Evolutionary conservation across 2,113 vertebrate genomes (phyloP), one percentile per base, ranked within the genome.

Genomic region (Amphilophus citrinellus): DNA sequence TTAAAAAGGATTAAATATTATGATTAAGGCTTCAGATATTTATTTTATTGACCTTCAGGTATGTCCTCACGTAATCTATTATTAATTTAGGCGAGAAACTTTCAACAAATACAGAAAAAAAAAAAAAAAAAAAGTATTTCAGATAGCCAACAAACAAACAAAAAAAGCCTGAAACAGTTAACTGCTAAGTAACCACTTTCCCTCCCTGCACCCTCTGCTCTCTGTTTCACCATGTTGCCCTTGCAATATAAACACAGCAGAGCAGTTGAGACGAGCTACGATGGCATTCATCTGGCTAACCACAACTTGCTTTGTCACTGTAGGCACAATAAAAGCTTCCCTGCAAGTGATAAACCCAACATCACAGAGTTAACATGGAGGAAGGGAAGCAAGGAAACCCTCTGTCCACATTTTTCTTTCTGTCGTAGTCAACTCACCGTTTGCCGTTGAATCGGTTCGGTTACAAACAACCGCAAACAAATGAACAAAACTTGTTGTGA

Each of bases 301-400:
- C 68, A n/a, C 13, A 73, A 18, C 15, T 0, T 56, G 68, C 20
- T 57, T n/a, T 10, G 20, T n/a, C n/a, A 10, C 56, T n/a, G 20
- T n/a, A n/a, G 3, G 20, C 56, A 22, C 20, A 58, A 58, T 58
- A 22, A 11, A 22, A 22, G 18, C 56, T 17, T 50, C 14, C 47
- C 47, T 22, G 56, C 20, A 10, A 58, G 18, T 5, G 56, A 3
- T 22, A 10, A 57, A 57, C 20, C 20, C 10, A n/a, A 57, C 56
- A 10, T 57, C 10, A n/a, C 56, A n/a, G 4, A 32, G 6, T n/a
- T n/a, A 56, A 73, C 2, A 3, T 53, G 50, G 50, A 53, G 50
- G 50, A 18, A 18, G 50, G 18, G 27, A 56, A 53, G 30, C 24
- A 0, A 56, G 18, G 27, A 35, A 56, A 73, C 35, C 27, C 68